Evolutionary conservation across 1,140 invertebrate species (phyloP).

Genomic region (Cherax quadricarinatus): DNA sequence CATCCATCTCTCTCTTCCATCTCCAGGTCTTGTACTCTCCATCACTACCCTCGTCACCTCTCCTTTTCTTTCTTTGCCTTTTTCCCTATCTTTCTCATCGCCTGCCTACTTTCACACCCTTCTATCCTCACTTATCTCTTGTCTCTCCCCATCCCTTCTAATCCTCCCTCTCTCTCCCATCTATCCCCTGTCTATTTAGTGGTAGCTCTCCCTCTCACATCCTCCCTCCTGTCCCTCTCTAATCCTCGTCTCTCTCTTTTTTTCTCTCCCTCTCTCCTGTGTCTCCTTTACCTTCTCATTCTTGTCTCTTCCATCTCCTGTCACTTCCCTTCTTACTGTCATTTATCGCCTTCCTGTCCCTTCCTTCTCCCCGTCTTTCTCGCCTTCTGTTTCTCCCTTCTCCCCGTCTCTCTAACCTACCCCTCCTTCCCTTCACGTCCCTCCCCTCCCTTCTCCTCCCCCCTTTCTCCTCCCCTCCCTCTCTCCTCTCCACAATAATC

Average conservation of each 20-base stretch:
- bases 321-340: not conserved
- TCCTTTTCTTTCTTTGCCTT: not conserved
- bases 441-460: not conserved
- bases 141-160: not conserved
- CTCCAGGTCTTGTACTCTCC: not conserved
- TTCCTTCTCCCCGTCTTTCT: not conserved
- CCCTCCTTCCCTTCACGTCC: not conserved
- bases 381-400: conserved; percentile 10
- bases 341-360: not conserved
- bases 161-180: not conserved
- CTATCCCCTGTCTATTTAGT: not conserved
- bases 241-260: not conserved
- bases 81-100: not conserved
- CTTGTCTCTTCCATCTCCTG: not conserved
- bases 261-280: not conserved
- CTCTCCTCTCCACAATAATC: conserved; percentile 25
- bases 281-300: not conserved
- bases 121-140: not conserved
- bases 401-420: not conserved
- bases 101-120: not conserved
- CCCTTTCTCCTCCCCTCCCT: conserved; percentile 15
- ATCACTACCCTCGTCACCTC: not conserved
- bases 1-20: not conserved
- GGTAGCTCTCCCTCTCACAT: too few relatives aligned
- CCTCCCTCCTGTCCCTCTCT: not conserved